Evolutionary conservation across 37 sponge, comb jelly and placozoan genomes (phyloP), one percentile per base, ranked within the genome.

Genomic region (Theonella swinhoei): DNA sequence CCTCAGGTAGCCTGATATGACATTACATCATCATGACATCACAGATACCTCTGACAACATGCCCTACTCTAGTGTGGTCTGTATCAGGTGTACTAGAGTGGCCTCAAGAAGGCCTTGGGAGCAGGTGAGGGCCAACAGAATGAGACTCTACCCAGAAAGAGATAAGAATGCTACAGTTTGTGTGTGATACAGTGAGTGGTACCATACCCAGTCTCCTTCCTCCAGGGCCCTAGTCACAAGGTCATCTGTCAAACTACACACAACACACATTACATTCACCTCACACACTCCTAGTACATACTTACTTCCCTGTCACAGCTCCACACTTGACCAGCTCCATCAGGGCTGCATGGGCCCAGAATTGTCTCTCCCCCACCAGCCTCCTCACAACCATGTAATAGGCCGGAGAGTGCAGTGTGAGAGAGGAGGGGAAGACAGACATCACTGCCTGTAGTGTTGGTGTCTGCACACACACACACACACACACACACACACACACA

Each of bases 201-300:
- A n/a, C 2, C 77, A 30, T 32, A 77, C 77, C 77, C 77, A 77
- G 63, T 77, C 77, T 24, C 23, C 23, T 26, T 31, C 17, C 25
- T 43, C 32, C 7, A 58, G 1, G 1, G 77, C 77, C 26, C 29
- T 77, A 1, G 4, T 17, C 36, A 77, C 28, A 30, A 77, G 31
- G 23, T 35, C 37, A 20, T 30, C 77, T 41, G 62, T 28, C 22
- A 60, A 4, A 31, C 77, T 77, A 32, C 25, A 67, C 25, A n/a
- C 8, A 22, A 59, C 20, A 30, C 17, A 7, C 28, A 30, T 19
- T 66, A 23, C 28, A 66, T 5, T 30, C 68, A 66, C 4, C 37
- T 72, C 25, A 39, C 40, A 37, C 5, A 39, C 39, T 39, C 8
- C 8, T 23, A 17, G 8, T 30, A 35, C 71, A 4, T 7, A 70